A percentile compares a stretch with the other conserved stretches of the same genome.
Evolutionary conservation across 2,797 vertebrate species (phyloP).

Genomic region (Potorous gilbertii): DNA sequence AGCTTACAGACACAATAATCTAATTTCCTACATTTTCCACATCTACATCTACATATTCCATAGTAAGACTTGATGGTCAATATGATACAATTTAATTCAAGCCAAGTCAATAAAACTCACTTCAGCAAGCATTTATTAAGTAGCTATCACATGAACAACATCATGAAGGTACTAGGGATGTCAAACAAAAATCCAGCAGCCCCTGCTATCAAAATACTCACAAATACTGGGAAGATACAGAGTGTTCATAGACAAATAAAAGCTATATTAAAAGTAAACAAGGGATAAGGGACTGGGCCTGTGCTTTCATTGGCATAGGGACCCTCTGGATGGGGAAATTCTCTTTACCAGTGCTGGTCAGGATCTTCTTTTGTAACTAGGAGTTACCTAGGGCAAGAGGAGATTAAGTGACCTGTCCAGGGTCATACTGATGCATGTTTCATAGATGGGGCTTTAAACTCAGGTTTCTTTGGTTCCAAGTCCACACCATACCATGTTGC

Average conservation of each 20-base stretch:
- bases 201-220: neutral
- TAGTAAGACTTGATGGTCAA: neutral
- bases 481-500: neutral
- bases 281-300: neutral
- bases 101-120: neutral
- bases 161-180: neutral
- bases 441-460: neutral
- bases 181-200: neutral
- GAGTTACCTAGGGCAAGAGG: neutral
- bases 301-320: neutral
- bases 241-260: neutral
- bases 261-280: neutral
- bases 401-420: neutral
- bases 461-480: neutral
- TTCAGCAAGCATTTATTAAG: neutral
- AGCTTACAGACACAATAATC: neutral
- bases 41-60: neutral
- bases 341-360: neutral
- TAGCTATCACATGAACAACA: neutral
- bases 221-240: neutral
- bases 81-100: neutral
- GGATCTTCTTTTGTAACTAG: neutral
- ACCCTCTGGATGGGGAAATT: neutral
- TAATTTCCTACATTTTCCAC: neutral
- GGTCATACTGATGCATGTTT: neutral